These are phyloP conservation scores for Sphaerophoria taeniata DNA, from an alignment of 2,888 invertebrate genomes.

Conservation along the genomic window DNA sequence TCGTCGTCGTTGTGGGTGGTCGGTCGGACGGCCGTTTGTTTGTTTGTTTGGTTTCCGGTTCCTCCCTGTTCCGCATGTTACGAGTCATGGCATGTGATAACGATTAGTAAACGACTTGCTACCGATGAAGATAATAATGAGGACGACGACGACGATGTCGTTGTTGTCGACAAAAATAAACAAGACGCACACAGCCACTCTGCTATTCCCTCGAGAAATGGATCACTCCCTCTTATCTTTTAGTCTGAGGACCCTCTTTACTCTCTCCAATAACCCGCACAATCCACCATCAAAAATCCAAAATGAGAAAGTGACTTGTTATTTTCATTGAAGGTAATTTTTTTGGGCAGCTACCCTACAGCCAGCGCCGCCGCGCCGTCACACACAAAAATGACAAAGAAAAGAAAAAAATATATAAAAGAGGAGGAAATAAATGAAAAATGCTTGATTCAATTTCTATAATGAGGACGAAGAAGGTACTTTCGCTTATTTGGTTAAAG, in stretches of 20 bases:
- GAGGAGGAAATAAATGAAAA: constrained; percentile 1
- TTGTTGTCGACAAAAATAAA: neutral
- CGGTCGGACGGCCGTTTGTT: constrained; percentile 32
- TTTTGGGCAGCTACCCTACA: constrained; percentile 1
- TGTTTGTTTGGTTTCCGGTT: constrained; percentile 38
- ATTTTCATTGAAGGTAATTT: constrained; percentile 50
- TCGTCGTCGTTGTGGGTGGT: neutral
- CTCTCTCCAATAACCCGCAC: neutral
- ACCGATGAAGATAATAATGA: constrained; percentile 46
- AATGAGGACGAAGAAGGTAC: constrained; percentile 45
- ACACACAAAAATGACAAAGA: too few species aligned
- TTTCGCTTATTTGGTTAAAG: neutral
- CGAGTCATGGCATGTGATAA: constrained; percentile 63
- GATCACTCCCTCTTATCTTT: neutral
- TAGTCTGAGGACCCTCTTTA: neutral
- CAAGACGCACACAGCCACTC: constrained; percentile 23
- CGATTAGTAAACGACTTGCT: constrained; percentile 66
- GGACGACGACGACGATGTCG: neutral
- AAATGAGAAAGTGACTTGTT: constrained; percentile 45
- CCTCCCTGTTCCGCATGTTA: constrained; percentile 10
- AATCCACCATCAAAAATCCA: neutral
- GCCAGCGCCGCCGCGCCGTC: neutral
- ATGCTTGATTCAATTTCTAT: constrained; percentile 60
- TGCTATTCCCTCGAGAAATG: constrained; percentile 10
- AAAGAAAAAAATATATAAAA: neutral